Base-by-base conservation (phyloP, 2,113 vertebrate genomes). In the Heptranchias perlo region DNA sequence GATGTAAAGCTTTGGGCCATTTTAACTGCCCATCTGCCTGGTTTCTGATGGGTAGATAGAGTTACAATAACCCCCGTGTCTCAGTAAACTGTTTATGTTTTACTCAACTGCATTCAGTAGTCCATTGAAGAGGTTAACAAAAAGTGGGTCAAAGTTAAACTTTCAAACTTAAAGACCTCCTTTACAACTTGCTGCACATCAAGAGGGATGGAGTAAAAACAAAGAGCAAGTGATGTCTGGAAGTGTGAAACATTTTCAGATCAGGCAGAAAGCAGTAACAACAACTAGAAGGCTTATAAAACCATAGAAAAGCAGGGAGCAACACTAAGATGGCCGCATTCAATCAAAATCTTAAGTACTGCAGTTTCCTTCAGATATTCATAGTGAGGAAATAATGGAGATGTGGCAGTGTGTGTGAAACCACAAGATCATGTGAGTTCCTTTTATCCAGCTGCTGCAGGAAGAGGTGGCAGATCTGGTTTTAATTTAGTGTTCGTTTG, bases 401-500 rank as follows among this genome's bases (percentile, higher is more conserved):
- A 82, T 82, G 39, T 84, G 39, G 78, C 78, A 84, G 78, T 84
- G 16, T 84, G 39, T 84, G 44, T 49, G 82, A 86, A 86, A 86
- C 82, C 39, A 86, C 44, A 1, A 44, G 82, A 86, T 47, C 21
- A 86, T 44, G 11, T 86, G 82, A 47, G 18, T 86, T 86, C 44
- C 23, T 87, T 49, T 87, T 87, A n/a, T n/a, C n/a, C n/a, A n/a
- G n/a, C n/a, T n/a, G 47, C 84, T 87, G 84, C 47, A 87, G 47
- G 47, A 21, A 21, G 47, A 21, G 21, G 23, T 87, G 47, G 6
- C 84, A 49, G 82, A 21, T 47, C 47, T 87, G 84, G 84, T 87
- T 87, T 87, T 84, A 84, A 84, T 84, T 44, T n/a, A n/a, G n/a
- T n/a, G n/a, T n/a, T n/a, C n/a, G n/a, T 67, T 28, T 69, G 65